Percentiles rank a stretch among this genome's conserved stretches.
These are phyloP conservation scores for Lucilia sericata DNA, from an alignment of 1,140 invertebrate genomes.

Conservation along the genomic window DNA sequence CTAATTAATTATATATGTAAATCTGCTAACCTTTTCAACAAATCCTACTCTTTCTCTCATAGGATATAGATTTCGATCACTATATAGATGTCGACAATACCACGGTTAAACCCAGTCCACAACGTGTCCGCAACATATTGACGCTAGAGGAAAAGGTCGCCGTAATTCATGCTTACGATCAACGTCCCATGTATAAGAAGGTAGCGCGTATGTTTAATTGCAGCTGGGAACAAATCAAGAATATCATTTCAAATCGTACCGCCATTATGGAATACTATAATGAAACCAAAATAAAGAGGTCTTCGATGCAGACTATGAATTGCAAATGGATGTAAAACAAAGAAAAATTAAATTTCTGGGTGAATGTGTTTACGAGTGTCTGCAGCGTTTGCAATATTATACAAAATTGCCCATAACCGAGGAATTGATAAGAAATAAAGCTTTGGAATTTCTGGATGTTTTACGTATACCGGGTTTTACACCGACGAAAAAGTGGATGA, in stretches of 20 bases:
- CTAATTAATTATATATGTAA: too few relatives aligned
- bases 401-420: slow-evolving; percentile 57
- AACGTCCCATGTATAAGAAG: slow-evolving; percentile 61
- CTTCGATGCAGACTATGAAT: slow-evolving; percentile 43
- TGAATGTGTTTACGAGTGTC: slow-evolving; percentile 62
- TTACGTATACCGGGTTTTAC: slow-evolving; percentile 60
- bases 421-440: slow-evolving; percentile 59
- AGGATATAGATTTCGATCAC: not conserved
- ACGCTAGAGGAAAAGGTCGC: slow-evolving; percentile 62
- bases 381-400: slow-evolving; percentile 60
- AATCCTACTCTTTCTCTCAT: not conserved
- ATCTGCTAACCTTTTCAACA: too few relatives aligned
- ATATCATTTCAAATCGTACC: slow-evolving; percentile 59
- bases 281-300: slow-evolving; percentile 50
- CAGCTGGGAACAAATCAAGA: slow-evolving; percentile 65
- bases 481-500: slow-evolving; percentile 62
- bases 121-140: slow-evolving; percentile 59
- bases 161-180: slow-evolving; percentile 60
- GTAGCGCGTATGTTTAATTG: slow-evolving; percentile 64
- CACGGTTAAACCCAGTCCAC: slow-evolving; percentile 47
- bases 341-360: slow-evolving; percentile 60
- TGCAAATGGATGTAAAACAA: slow-evolving; percentile 54
- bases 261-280: slow-evolving; percentile 60
- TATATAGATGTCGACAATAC: slow-evolving; percentile 43
- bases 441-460: slow-evolving; percentile 58